Evolutionary conservation across 2,888 invertebrate genomes (phyloP), one percentile per base, ranked within the genome.

Genomic region (Atrina japonica): DNA sequence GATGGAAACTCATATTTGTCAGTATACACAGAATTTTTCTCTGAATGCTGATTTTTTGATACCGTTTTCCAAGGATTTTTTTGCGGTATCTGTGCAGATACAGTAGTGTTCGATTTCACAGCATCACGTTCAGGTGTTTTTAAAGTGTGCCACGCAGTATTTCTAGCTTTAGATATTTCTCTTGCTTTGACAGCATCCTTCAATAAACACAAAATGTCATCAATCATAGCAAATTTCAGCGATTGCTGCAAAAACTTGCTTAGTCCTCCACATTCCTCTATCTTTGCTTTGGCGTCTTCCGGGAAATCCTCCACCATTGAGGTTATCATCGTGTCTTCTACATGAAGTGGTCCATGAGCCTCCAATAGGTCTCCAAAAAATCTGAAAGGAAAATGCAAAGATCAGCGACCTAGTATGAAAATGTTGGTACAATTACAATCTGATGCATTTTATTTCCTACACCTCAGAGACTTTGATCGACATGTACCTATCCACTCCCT

Each of bases 141-240:
- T 35, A 59, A 60, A n/a, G 35, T 49, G 49, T 30, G 35, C 21
- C 41, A 43, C 6, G 18, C 41, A 21, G 49, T 43, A n/a, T 35
- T 29, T 41, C 18, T 27, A 27, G 35, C 66, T 47, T 71, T 27
- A 11, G 84, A 78, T 21, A 82, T 66, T 47, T 76, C 75, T 27
- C 79, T 60, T 7, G 81, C 81, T 47, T 69, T 70, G 14, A 72
- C 74, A 21, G 80, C 76, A 60, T 84, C 83, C 5, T 76, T 73
- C 59, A 81, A 59, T 7, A 80, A 63, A 59, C 82, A 84, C 50
- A 84, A 76, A 47, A 78, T 70, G 58, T 81, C 78, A 21, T 82
- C 82, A 21, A 80, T 80, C 49, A 84, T 78, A 11, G 80, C 82
- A 73, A 85, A 83, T 67, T 83, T 81, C 23, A 76, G 68, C 7